phyloP scores from a whole-genome alignment of 2,888 invertebrate species.

The Leptinotarsa rubiginosa region DNA sequence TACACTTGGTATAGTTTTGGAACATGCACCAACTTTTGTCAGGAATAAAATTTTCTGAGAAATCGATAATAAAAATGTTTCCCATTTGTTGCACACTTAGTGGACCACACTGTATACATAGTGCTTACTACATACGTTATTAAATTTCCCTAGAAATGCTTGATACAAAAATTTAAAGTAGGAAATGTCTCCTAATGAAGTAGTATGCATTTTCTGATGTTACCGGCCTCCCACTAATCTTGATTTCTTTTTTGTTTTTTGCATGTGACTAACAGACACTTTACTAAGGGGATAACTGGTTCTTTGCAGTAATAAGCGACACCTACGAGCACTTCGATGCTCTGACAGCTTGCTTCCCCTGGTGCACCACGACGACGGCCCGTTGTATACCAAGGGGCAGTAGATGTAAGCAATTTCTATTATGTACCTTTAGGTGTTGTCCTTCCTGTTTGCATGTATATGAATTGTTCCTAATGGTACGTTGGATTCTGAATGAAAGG shows the following conservation, averaged over 20 bases:
- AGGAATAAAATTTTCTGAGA: no score
- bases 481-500: not conserved
- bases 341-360: slow-evolving; percentile 81
- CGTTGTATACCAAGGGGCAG: slow-evolving; percentile 73
- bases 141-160: no score
- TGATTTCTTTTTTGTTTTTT: not conserved
- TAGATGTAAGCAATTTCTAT: slow-evolving; percentile 69
- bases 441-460: not conserved
- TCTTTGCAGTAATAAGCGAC: slow-evolving; percentile 76
- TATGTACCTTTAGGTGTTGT: slow-evolving; percentile 9
- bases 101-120: no score
- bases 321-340: slow-evolving; percentile 82
- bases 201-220: not conserved
- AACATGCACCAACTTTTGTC: no score
- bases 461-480: not conserved
- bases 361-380: slow-evolving; percentile 76
- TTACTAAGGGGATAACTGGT: slow-evolving; percentile 32
- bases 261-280: slow-evolving; percentile 15
- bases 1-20: no score
- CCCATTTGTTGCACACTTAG: no score
- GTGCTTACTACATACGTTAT: no score
- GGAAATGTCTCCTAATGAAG: no score
- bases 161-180: no score
- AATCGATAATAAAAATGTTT: no score
- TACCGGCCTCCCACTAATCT: not conserved